These are phyloP conservation scores for Stegophylla sp. DNA, from an alignment of 2,888 invertebrate species.

Conservation along the genomic window DNA sequence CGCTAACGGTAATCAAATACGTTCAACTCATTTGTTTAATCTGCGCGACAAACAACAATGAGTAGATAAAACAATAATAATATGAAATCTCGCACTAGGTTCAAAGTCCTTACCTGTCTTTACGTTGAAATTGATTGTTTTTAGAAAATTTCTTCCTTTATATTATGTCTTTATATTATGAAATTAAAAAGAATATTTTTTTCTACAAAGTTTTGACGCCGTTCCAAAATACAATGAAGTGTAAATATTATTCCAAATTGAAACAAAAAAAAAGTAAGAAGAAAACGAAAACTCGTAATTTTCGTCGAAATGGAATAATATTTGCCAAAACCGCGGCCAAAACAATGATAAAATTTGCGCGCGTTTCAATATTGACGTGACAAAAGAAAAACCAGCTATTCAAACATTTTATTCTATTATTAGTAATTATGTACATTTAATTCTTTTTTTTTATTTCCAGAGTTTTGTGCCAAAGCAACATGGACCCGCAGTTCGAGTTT, in stretches of 20 bases:
- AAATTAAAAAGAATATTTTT: background rate
- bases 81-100: background rate
- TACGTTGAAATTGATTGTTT: background rate
- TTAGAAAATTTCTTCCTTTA: background rate
- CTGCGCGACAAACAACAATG: background rate
- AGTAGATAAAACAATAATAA: background rate
- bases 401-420: background rate
- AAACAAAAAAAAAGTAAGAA: background rate
- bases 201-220: background rate
- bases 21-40: background rate
- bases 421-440: background rate
- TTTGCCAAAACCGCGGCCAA: background rate
- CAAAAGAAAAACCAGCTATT: background rate
- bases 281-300: background rate
- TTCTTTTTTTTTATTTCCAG: conserved; percentile 68
- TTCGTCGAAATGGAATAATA: background rate
- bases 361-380: background rate
- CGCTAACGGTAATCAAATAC: background rate
- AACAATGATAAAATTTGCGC: background rate
- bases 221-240: background rate
- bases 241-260: background rate
- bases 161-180: background rate
- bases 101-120: background rate
- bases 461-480: conserved; percentile 79
- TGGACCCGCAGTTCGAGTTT: conserved; percentile 83